Base-by-base conservation (phyloP, 2,888 invertebrate species). In the Rhabditophanes sp. region DNA sequence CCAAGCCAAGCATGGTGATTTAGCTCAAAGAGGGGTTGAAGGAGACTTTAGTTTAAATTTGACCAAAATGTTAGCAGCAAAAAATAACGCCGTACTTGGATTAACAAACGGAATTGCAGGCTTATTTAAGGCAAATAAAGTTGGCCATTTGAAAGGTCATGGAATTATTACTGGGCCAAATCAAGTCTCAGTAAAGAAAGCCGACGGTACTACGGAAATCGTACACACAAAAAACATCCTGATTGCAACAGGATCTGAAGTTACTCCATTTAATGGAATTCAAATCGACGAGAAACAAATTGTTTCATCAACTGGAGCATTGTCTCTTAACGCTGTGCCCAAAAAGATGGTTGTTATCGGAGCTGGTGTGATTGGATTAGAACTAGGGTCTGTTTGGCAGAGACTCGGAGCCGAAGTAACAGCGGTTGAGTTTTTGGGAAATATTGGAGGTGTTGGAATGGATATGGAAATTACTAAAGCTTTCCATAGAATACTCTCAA, bases 111-210 rank as follows among this genome's bases (percentile, higher is more conserved):
- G 96, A 42, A 90, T 99, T 67, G 90, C 79, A 8, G 79, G 80
- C 69, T 75, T 99, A 12, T 96, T 93, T 68, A 87, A 90, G 65
- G 83, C 90, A 59, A 99, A 99, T 67, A 90, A 93, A 74, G 78
- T 87, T 19, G 65, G 63, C 28, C 9, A 9, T 9, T 37, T 64
- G 4, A 39, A 60, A 30, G 69, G 69, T 9, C 55, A 54, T 49
- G 69, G 68, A 11, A 56, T 55, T 35, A 60, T 69, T 21, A 56
- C 62, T 9, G 65, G 65, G 16, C 56, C 65, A 3, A 69, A 68
- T 49, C 64, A 67, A 48, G 68, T 33, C n/a, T 6, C n/a, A 11
- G n/a, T n/a, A n/a, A n/a, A n/a, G n/a, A n/a, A n/a, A n/a, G n/a
- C n/a, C n/a, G n/a, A n/a, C n/a, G n/a, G 66, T n/a, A n/a, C 80